Conservation (phyloP, 2,797 vertebrate genomes). For the Rhinatrema bivittatum region DNA sequence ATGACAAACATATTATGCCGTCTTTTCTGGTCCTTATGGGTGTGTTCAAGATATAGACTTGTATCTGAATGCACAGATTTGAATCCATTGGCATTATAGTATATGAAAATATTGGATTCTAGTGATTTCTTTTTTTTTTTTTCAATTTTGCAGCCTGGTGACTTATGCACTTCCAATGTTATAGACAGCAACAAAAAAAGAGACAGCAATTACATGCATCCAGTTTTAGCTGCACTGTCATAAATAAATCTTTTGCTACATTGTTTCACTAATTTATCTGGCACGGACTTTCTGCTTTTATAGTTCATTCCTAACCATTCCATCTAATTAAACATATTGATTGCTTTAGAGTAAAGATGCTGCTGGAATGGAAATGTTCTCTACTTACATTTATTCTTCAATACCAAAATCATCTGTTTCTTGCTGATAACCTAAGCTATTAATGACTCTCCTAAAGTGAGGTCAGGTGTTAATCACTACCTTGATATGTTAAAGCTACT, state of each 20-base stretch:
- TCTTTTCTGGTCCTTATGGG: no score
- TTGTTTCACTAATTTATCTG: constrained; percentile 13
- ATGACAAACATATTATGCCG: no score
- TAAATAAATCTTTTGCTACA: constrained; percentile 1
- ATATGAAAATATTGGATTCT: constrained; percentile 2
- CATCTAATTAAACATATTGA: constrained; percentile 22
- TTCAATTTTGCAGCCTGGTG: background rate
- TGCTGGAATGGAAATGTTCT: constrained; percentile 7
- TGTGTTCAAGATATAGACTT: no score
- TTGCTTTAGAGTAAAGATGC: constrained; percentile 13
- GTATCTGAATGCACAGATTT: no score
- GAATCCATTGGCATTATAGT: background rate
- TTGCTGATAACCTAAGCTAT: constrained; percentile 9
- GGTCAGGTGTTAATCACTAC: background rate
- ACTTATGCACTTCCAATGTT: background rate
- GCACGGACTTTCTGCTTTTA: constrained; percentile 7
- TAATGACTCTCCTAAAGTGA: constrained; percentile 7
- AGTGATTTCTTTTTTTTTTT: background rate
- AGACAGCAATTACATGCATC: background rate
- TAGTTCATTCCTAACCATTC: constrained; percentile 12
- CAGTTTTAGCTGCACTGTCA: constrained; percentile 12
- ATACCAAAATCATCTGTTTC: constrained; percentile 2
- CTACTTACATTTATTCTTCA: background rate
- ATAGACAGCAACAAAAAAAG: background rate
- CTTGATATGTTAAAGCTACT: no score